These are phyloP conservation scores for Emydura subglobosa DNA, from an alignment of 2,113 vertebrate species.

Conservation along the genomic window DNA sequence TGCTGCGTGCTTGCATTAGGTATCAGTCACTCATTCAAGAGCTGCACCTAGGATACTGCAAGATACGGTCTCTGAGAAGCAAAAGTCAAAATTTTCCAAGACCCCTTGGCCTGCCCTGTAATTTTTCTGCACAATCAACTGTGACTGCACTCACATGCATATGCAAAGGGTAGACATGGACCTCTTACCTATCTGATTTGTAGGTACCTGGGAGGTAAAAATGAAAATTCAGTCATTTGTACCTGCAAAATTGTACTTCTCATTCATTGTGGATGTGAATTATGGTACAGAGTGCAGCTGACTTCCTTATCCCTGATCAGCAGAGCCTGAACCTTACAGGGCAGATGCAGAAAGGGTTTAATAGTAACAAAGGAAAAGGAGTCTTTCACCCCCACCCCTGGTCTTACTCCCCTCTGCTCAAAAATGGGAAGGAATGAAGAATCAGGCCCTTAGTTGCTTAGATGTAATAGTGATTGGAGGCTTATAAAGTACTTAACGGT, in stretches of 20 bases:
- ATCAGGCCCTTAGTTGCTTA: not conserved
- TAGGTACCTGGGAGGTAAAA: not conserved
- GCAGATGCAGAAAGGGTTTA: not conserved
- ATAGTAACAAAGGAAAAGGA: not conserved
- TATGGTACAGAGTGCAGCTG: fast-evolving
- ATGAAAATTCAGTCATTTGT: not conserved
- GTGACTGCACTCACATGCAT: not conserved
- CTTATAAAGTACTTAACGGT: not conserved
- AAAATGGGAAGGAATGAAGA: fast-evolving
- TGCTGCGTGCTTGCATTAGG: not conserved
- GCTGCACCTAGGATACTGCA: fast-evolving
- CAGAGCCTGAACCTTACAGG: not conserved
- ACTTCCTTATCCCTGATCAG: not conserved
- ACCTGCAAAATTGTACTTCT: not conserved
- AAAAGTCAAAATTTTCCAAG: fast-evolving
- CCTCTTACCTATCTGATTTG: not conserved
- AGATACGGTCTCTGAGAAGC: not conserved
- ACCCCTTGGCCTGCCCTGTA: fast-evolving
- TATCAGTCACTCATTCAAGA: not conserved
- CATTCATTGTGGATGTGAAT: not conserved
- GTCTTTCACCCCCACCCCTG: not conserved
- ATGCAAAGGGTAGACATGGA: fast-evolving
- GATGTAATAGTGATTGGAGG: not conserved
- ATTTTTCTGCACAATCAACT: not conserved
- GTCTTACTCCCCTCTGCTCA: not conserved